Percentiles rank a stretch among this genome's conserved stretches.
phyloP scores from a whole-genome alignment of 1,140 invertebrate species.

The Drosophila lini region DNA sequence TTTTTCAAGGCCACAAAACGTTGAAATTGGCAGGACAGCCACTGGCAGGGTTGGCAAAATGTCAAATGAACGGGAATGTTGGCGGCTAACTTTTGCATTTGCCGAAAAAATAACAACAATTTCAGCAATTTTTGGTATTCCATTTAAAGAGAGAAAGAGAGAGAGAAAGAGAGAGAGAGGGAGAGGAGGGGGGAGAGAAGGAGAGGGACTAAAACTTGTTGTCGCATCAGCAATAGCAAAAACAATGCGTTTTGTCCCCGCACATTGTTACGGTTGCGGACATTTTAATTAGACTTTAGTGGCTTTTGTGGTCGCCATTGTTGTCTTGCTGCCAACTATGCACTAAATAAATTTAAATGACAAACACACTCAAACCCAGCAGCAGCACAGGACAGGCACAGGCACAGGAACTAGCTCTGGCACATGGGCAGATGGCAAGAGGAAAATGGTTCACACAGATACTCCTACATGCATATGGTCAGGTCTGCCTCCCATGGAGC shows the following conservation, averaged over 20 bases:
- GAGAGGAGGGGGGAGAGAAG: too few relatives aligned
- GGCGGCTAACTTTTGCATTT: slow-evolving; percentile 31
- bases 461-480: not conserved
- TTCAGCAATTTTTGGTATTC: slow-evolving; percentile 45
- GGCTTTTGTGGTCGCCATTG: slow-evolving; percentile 58
- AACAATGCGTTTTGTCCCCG: slow-evolving; percentile 20
- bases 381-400: not conserved
- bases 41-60: slow-evolving; percentile 7
- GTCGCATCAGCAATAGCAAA: slow-evolving; percentile 34
- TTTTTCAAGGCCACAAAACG: slow-evolving; percentile 30
- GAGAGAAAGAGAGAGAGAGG: not conserved
- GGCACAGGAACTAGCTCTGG: not conserved
- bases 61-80: slow-evolving; percentile 28
- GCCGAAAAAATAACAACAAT: slow-evolving; percentile 33
- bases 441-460: slow-evolving; percentile 4
- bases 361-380: slow-evolving; percentile 38
- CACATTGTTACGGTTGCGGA: slow-evolving; percentile 54
- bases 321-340: slow-evolving; percentile 47
- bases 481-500: too few relatives aligned
- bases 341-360: slow-evolving; percentile 60
- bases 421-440: slow-evolving; percentile 1
- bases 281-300: slow-evolving; percentile 65
- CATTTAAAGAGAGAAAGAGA: slow-evolving; percentile 33
- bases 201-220: slow-evolving; percentile 9
- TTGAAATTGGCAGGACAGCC: not conserved